Base-by-base conservation (phyloP, 2,888 invertebrate genomes). In the Dryobotodes eremita region DNA sequence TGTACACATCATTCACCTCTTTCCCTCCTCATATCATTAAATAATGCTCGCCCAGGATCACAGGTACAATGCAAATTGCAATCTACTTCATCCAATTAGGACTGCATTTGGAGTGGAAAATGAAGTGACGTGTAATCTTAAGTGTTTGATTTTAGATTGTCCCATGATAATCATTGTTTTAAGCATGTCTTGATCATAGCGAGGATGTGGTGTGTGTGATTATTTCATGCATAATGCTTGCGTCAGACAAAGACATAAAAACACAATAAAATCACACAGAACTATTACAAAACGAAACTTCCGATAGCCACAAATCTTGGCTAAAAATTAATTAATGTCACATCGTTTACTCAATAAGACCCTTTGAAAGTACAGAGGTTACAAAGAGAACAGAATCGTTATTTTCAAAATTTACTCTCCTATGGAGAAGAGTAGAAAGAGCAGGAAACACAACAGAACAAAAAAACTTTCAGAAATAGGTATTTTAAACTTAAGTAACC, bases 101-200 rank as follows among this genome's bases (percentile, higher is more conserved):
- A 46, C n/a, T 46, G 50, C n/a, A 42, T 68, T 68, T 82, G 15
- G 50, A 62, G 42, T 62, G 55, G 50, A 57, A 82, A 70, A 50
- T 71, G 0, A 17, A 48, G 57, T 66, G 42, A 50, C 48, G 55
- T 57, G 61, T 50, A 42, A 66, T 42, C 70, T 59, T 75, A 31
- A 64, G 69, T 42, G 20, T n/a, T 48, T 42, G 23, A 75, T 75
- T 61, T 57, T 71, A 75, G 36, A 79, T 69, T 79, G 64, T 57
- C 20, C 57, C 46, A 17, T 61, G n/a, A 70, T 61, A 66, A 5
- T 36, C 36, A 48, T 50, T 55, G 65, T 81, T 55, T 71, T 59
- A 46, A 59, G 26, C 17, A 42, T 50, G n/a, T 31, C 31, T 48
- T 61, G 61, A n/a, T 10, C 10, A 20, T 15, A 66, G 26, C 10